Percentiles rank a stretch among this genome's conserved stretches.
phyloP scores from a whole-genome alignment of 2,797 vertebrate genomes.

The Peromyscus attwateri region DNA sequence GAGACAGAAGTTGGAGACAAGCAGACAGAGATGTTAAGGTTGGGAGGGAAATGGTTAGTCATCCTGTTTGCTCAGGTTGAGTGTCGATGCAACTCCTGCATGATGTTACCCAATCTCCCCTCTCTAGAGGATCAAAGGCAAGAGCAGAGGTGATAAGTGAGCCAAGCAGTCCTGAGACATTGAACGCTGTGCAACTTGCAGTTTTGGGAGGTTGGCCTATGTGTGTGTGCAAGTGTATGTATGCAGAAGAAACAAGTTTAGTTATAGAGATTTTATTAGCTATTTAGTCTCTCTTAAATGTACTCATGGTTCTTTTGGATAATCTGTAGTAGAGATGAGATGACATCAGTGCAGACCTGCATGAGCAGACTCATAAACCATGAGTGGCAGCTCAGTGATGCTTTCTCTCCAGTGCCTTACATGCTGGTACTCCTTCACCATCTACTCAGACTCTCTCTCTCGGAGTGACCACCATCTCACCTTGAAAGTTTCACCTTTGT shows the following conservation, averaged over 20 bases:
- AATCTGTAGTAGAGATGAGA: not conserved
- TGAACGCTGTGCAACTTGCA: slow-evolving; percentile 5
- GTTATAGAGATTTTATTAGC: slow-evolving; percentile 9
- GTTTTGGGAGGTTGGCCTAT: not conserved
- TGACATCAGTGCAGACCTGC: not conserved
- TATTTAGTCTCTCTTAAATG: not conserved
- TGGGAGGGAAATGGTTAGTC: slow-evolving; percentile 51
- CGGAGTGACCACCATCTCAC: not conserved
- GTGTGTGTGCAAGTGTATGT: not conserved
- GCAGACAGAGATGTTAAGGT: slow-evolving; percentile 7
- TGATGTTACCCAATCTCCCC: slow-evolving; percentile 9
- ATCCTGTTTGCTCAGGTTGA: slow-evolving; percentile 55
- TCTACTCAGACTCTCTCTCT: not conserved
- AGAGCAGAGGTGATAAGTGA: slow-evolving; percentile 48
- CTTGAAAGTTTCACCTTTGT: not conserved
- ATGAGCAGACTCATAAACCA: slow-evolving; percentile 6
- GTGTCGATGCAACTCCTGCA: not conserved
- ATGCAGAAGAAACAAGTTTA: not conserved
- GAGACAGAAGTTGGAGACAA: not conserved
- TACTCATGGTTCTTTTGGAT: not conserved
- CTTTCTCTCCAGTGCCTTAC: not conserved
- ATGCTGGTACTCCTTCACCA: not conserved
- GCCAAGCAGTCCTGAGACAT: not conserved
- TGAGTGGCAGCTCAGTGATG: not conserved
- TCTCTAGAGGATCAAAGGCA: slow-evolving; percentile 55